Base-by-base conservation (phyloP, 2,888 invertebrate species). In the Rambutsinella grinnellia region DNA sequence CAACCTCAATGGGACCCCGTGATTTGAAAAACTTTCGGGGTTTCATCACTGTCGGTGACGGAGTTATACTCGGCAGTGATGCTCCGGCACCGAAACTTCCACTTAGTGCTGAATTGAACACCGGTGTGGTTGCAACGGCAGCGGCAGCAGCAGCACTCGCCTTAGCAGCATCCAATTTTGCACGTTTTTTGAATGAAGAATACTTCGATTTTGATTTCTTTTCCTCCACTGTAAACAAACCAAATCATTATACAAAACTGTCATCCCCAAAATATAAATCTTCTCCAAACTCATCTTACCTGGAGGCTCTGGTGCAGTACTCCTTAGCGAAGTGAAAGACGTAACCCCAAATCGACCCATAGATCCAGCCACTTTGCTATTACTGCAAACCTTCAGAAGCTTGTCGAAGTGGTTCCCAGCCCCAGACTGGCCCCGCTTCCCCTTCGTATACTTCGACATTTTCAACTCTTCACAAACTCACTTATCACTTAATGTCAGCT, bases 291-390 rank as follows among this genome's bases (percentile, higher is more conserved):
- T 8, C 36, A 36, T 19, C 58, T 53, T 74, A 81, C 81, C 80
- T 54, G 65, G 60, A 28, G 92, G 92, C 87, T 92, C 93, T n/a
- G n/a, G n/a, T n/a, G 91, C 90, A 5, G 63, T 70, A 86, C 92
- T 94, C 85, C 96, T 90, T 79, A 95, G 93, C 2, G 95, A 95
- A 24, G 96, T 96, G 87, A 95, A 96, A 81, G 95, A 95, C 85
- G 95, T 95, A 87, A 94, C 94, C 83, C 96, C 96, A 95, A 96
- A 96, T 89, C 95, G 94, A 84, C 96, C 96, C 82, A 96, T 93
- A 36, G 94, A 94, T 80, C 95, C 96, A 82, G 95, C 93, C 28
- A 95, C 95, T 61, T 84, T 95, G 85, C 93, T 92, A 87, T 94
- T 95, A 86, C 92, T 93, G 86, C 94, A 94, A 85, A 92, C 92